Percentiles rank a stretch among this genome's conserved stretches.
Conservation (phyloP, 2,797 vertebrate species). For the Notamacropus eugenii region DNA sequence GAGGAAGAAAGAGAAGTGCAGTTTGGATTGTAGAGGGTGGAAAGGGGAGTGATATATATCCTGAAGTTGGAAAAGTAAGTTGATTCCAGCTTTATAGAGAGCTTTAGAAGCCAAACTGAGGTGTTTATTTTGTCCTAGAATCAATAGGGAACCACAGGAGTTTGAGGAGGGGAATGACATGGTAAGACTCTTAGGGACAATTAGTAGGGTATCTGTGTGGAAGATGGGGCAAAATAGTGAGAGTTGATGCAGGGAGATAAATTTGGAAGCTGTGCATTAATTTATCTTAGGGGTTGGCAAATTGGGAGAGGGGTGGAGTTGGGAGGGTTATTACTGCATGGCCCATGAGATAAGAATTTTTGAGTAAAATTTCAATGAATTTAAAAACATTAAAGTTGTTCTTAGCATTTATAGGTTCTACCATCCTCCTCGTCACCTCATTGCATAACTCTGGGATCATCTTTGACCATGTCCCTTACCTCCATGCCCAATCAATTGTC, state of each 20-base stretch:
- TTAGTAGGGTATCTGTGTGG: not conserved
- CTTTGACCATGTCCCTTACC: not conserved
- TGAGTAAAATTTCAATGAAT: not conserved
- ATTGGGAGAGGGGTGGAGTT: too few relatives aligned
- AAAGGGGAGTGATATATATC: not conserved
- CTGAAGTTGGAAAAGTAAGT: not conserved
- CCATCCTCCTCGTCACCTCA: not conserved
- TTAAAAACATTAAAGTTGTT: not conserved
- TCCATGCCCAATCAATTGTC: too few relatives aligned
- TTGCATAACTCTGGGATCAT: not conserved
- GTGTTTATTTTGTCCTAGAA: not conserved
- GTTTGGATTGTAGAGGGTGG: not conserved
- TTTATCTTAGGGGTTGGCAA: too few relatives aligned
- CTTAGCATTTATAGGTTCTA: not conserved
- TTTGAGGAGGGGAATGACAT: not conserved
- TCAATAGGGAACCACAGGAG: not conserved
- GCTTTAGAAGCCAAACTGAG: not conserved
- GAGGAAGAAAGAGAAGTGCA: not conserved
- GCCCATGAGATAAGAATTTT: too few relatives aligned
- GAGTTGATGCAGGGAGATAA: too few relatives aligned
- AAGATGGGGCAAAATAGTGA: too few relatives aligned
- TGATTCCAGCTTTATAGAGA: too few relatives aligned
- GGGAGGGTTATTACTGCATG: too few relatives aligned
- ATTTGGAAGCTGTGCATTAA: too few relatives aligned
- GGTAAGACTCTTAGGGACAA: not conserved